Evolutionary conservation across 1,140 invertebrate genomes (phyloP).

Genomic region (Bombus fervidus): DNA sequence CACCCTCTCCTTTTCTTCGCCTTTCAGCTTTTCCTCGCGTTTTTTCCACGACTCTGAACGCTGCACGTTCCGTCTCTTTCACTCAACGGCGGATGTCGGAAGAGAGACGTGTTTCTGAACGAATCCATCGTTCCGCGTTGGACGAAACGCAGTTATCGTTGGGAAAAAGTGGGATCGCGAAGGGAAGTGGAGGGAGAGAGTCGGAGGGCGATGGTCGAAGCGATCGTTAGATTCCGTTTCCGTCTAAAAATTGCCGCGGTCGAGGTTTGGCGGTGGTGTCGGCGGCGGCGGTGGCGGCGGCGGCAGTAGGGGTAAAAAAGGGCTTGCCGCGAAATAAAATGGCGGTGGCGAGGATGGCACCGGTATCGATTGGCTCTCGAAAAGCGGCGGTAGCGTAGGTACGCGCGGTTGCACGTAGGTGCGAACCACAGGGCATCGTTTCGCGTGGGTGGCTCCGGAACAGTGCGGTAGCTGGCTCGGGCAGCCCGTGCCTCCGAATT

Average conservation of each 20-base stretch:
- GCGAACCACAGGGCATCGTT: slow-evolving; percentile 62
- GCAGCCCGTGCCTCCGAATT: slow-evolving; percentile 27
- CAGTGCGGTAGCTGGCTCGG: slow-evolving; percentile 9
- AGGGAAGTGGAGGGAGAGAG: background rate
- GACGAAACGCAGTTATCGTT: background rate
- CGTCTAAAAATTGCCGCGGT: slow-evolving; percentile 25
- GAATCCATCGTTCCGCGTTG: background rate
- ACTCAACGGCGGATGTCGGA: too few relatives aligned
- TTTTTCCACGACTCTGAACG: background rate
- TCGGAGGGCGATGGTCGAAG: background rate
- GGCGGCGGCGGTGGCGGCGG: slow-evolving; percentile 2
- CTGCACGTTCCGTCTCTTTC: background rate
- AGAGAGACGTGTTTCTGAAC: background rate
- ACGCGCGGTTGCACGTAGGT: slow-evolving; percentile 36
- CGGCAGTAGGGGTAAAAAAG: slow-evolving; percentile 62
- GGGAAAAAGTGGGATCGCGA: background rate
- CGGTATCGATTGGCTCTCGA: slow-evolving; percentile 76
- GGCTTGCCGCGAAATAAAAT: slow-evolving; percentile 74
- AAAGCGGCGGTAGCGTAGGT: slow-evolving; percentile 51
- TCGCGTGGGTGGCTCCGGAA: slow-evolving; percentile 37
- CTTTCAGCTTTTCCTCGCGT: background rate
- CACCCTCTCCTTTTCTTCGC: background rate
- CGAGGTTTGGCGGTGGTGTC: slow-evolving; percentile 3
- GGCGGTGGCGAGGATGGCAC: slow-evolving; percentile 73
- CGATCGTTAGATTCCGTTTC: slow-evolving; percentile 37